Conservation (phyloP, 2,113 vertebrate genomes). For the Plecturocebus donacophilus region DNA sequence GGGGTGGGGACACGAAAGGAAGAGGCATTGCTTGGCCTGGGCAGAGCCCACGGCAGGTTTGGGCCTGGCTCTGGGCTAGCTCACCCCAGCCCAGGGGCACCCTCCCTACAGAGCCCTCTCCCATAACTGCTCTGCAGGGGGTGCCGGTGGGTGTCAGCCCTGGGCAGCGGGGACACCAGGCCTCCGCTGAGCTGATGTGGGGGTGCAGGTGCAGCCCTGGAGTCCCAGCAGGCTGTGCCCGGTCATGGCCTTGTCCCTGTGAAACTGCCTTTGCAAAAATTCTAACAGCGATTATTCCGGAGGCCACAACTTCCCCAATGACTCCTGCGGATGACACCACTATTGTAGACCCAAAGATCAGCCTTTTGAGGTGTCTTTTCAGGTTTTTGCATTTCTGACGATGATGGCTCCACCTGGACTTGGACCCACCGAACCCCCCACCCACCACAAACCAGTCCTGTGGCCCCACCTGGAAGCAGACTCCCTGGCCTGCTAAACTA, state of each 20-base stretch:
- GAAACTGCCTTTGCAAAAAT: too few relatives aligned
- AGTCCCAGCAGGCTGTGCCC: background rate
- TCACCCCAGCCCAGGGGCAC: background rate
- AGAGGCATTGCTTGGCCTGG: too few relatives aligned
- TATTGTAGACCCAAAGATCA: too few relatives aligned
- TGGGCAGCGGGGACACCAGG: background rate
- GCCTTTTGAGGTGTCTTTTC: too few relatives aligned
- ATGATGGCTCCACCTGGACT: too few relatives aligned
- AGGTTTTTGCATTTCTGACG: too few relatives aligned
- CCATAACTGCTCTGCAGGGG: background rate
- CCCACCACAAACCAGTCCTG: too few relatives aligned
- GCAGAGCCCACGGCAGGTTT: background rate
- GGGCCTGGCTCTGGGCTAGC: background rate
- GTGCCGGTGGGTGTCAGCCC: background rate
- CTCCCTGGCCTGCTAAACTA: too few relatives aligned
- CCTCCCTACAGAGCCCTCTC: background rate
- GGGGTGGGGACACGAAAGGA: rapidly evolving
- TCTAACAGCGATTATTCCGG: too few relatives aligned
- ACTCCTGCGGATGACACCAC: too few relatives aligned
- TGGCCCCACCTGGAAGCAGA: too few relatives aligned
- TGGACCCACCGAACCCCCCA: rapidly evolving
- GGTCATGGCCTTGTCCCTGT: background rate
- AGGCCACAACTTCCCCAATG: too few relatives aligned
- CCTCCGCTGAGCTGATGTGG: rapidly evolving
- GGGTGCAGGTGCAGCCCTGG: background rate